Evolutionary conservation across 2,113 vertebrate genomes (phyloP).

Genomic region (Scatophagus argus): DNA sequence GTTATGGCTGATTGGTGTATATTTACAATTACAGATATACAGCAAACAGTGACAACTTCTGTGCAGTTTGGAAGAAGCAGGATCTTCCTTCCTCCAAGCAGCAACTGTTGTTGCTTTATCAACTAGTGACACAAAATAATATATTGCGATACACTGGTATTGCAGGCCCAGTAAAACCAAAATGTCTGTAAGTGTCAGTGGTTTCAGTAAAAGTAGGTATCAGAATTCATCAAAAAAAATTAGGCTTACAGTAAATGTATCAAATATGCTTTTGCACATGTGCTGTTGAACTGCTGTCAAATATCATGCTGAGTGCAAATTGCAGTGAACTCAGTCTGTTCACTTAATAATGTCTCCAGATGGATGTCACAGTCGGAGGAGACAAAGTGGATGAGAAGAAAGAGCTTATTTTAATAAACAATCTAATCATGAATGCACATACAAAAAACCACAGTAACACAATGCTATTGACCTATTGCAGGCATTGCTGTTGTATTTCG

Average conservation of each 20-base stretch:
- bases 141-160: background rate
- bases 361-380: slow-evolving; percentile 10
- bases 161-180: background rate
- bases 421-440: background rate
- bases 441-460: background rate
- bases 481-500: background rate
- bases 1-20: no score
- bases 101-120: background rate
- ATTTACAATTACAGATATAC: background rate
- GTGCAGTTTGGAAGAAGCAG: background rate
- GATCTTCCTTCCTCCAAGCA: background rate
- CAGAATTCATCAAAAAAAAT: background rate
- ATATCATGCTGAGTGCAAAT: slow-evolving; percentile 18
- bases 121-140: background rate
- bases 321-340: slow-evolving; percentile 7
- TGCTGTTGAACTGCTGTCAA: slow-evolving; percentile 21
- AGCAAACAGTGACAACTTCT: background rate
- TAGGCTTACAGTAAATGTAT: background rate
- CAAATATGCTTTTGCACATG: slow-evolving; percentile 1
- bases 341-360: slow-evolving; percentile 17
- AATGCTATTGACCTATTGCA: background rate
- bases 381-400: background rate
- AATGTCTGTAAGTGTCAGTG: no score
- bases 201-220: background rate
- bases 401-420: background rate